phyloP scores from a whole-genome alignment of 2,797 vertebrate genomes.

The Acropternis orthonyx region DNA sequence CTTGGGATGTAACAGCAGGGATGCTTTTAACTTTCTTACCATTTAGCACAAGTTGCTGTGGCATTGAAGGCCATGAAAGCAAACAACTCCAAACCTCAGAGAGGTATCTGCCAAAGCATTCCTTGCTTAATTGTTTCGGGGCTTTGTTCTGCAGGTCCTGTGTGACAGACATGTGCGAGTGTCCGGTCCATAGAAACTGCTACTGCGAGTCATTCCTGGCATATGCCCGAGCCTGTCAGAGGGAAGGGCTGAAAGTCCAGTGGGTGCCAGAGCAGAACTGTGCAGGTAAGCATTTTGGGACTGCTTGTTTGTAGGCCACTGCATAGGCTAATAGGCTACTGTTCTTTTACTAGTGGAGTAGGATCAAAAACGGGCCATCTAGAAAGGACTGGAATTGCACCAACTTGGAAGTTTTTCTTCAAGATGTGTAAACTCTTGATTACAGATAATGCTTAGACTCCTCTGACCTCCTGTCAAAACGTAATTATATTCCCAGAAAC shows the following conservation, averaged over 20 bases:
- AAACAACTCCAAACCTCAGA: accelerated
- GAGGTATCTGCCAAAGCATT: neutral
- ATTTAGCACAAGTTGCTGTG: neutral
- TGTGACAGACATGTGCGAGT: conserved; percentile 98
- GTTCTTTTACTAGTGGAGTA: neutral
- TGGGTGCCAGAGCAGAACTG: conserved; percentile 89
- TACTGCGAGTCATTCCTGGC: conserved; percentile 97
- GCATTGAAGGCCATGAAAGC: neutral
- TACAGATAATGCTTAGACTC: neutral
- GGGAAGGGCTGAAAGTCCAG: conserved; percentile 85
- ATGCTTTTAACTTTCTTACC: neutral
- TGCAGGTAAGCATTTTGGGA: conserved; percentile 81
- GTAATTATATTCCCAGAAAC: neutral
- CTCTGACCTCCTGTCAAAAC: neutral
- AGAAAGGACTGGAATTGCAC: neutral
- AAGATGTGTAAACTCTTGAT: neutral
- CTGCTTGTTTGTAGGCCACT: neutral
- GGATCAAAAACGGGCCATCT: neutral
- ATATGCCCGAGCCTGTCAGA: conserved; percentile 91
- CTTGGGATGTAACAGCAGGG: neutral
- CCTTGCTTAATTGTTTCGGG: neutral
- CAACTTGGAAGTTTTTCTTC: neutral
- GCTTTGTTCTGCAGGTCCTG: conserved; percentile 84
- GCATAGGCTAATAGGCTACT: neutral
- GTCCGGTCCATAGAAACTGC: conserved; percentile 95